These are phyloP conservation scores for Epizoanthus stellaris DNA, from an alignment of 92 coral and sea anemone genomes.

Conservation along the genomic window DNA sequence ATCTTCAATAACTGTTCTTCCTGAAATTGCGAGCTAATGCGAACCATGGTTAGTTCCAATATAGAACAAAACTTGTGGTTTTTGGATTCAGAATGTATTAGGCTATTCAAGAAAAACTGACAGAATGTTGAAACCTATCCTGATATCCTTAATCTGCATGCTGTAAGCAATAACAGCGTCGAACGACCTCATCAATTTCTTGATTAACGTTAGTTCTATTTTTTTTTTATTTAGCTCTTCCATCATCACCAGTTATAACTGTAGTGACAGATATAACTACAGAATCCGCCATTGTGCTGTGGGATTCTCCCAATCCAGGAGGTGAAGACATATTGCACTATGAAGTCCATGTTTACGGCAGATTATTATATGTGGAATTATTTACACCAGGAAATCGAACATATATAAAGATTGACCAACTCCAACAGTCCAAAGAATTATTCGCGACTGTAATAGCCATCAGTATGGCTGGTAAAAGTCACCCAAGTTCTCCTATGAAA, in stretches of 20 bases:
- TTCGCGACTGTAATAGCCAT: slow-evolving; percentile 7
- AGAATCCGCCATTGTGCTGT: slow-evolving; percentile 16
- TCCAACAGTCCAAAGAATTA: neutral
- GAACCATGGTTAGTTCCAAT: too few relatives aligned
- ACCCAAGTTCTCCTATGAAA: neutral
- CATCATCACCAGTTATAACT: neutral
- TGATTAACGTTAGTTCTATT: neutral
- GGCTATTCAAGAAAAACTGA: too few relatives aligned
- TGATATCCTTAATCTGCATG: too few relatives aligned
- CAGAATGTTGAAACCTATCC: too few relatives aligned
- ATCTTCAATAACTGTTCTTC: too few relatives aligned
- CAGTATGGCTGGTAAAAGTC: slow-evolving; percentile 15
- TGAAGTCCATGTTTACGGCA: slow-evolving; percentile 3
- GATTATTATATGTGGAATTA: neutral
- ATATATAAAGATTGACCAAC: neutral
- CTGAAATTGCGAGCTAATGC: too few relatives aligned
- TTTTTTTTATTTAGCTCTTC: slow-evolving; percentile 20
- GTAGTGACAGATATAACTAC: slow-evolving; percentile 16
- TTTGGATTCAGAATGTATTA: too few relatives aligned
- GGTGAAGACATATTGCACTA: slow-evolving; percentile 6
- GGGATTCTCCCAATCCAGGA: slow-evolving; percentile 21
- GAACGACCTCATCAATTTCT: too few relatives aligned
- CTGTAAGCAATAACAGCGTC: too few relatives aligned
- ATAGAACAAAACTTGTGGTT: too few relatives aligned
- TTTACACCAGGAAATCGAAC: slow-evolving; percentile 28